Percentiles rank a stretch among this genome's conserved stretches.
Conservation (phyloP, 2,797 vertebrate genomes). For the Nannoperca obscura region DNA sequence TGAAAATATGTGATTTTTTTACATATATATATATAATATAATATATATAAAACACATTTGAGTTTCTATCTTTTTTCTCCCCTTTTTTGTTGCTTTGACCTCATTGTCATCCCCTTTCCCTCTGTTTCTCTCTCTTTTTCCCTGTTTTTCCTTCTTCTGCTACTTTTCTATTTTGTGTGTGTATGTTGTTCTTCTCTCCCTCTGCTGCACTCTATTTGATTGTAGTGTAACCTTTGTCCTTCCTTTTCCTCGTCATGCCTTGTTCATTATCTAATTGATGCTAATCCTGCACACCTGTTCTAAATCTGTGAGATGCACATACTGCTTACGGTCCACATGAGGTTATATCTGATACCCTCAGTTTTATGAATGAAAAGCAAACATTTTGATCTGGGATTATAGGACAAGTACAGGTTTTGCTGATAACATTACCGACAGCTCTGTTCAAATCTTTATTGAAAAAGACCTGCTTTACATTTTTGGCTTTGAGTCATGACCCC, state of each 20-base stretch:
- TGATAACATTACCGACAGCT: background rate
- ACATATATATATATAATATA: too few relatives aligned
- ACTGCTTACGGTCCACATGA: background rate
- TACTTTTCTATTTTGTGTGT: background rate
- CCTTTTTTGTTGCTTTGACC: background rate
- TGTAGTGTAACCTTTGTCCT: constrained; percentile 35
- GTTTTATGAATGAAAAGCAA: constrained; percentile 57
- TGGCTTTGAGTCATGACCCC: background rate
- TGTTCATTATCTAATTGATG: constrained; percentile 61
- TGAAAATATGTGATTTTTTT: too few relatives aligned
- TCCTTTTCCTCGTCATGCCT: constrained; percentile 17
- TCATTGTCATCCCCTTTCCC: background rate
- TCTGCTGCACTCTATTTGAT: constrained; percentile 53
- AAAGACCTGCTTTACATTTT: background rate
- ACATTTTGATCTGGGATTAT: constrained; percentile 12
- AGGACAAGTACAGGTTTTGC: constrained; percentile 10
- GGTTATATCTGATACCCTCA: constrained; percentile 44
- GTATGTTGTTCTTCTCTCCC: background rate
- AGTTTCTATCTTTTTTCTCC: background rate
- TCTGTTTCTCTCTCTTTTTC: background rate
- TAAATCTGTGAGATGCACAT: constrained; percentile 26
- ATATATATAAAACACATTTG: background rate
- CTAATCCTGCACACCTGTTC: constrained; percentile 64
- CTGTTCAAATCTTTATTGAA: background rate
- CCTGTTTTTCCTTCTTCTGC: background rate